Percentiles rank a stretch among this genome's conserved stretches.
phyloP scores from a whole-genome alignment of 2,888 invertebrate species.

The Leistus spinibarbis region DNA sequence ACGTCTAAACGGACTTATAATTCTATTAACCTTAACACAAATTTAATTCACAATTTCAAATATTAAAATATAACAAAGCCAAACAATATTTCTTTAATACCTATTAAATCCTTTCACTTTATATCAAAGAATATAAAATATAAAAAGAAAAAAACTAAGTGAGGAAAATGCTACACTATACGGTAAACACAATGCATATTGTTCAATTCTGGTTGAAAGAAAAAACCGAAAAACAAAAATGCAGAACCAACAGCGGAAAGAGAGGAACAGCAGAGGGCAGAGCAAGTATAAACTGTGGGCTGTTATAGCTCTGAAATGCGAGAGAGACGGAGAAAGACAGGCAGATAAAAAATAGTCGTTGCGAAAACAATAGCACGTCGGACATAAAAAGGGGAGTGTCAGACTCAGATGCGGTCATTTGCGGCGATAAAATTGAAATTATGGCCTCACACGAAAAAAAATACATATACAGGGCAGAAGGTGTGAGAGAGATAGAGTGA shows the following conservation, averaged over 20 bases:
- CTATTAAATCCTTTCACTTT: background rate
- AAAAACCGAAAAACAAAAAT: background rate
- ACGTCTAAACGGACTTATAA: too few relatives aligned
- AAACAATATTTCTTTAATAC: background rate
- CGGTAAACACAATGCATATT: background rate
- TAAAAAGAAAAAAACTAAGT: background rate
- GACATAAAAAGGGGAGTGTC: conserved; percentile 42
- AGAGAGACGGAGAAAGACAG: conserved; percentile 3
- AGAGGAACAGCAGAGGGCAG: background rate
- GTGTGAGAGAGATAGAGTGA: background rate
- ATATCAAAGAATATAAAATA: background rate
- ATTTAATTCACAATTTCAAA: too few relatives aligned
- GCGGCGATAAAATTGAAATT: conserved; percentile 47
- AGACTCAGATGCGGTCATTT: conserved; percentile 43
- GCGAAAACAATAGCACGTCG: conserved; percentile 43
- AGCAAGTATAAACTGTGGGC: conserved; percentile 29
- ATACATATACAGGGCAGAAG: conserved; percentile 9
- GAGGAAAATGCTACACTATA: background rate
- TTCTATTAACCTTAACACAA: too few relatives aligned
- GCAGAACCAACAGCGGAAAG: background rate
- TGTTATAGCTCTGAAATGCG: background rate
- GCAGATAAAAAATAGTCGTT: conserved; percentile 42
- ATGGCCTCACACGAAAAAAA: conserved; percentile 44
- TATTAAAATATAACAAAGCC: background rate
- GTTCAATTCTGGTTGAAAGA: background rate